Evolutionary conservation across 2,888 invertebrate species (phyloP), one percentile per base, ranked within the genome.

Genomic region (Stramonita haemastoma): DNA sequence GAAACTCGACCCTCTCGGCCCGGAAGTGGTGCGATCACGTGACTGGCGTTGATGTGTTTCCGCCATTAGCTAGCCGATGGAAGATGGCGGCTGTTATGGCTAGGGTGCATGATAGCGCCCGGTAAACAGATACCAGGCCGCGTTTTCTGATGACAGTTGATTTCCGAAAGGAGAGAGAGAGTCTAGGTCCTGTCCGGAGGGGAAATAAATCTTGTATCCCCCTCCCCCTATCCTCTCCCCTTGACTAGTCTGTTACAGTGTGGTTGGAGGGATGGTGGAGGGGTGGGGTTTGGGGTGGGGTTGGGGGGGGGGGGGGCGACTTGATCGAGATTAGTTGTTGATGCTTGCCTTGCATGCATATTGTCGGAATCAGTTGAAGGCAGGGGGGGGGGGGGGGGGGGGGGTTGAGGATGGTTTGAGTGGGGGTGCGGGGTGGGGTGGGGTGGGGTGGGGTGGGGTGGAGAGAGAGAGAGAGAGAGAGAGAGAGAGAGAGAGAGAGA

Each of bases 21-120:
- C 91, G 91, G 91, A 91, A 90, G 89, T 89, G 87, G 90, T 73
- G 87, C 87, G 85, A 86, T 90, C 91, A 91, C 90, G 90, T 91
- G 91, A 91, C 91, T 87, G 90, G 86, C 84, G 87, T 87, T 90
- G 89, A 90, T 90, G 90, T 86, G 89, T 87, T 91, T 91, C 87
- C 89, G 89, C 87, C 90, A 91, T 91, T 90, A 90, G 89, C 89
- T 46, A 29, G 85, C 32, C 66, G 84, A 89, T 32, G 36, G 89
- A 83, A 85, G 86, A 86, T 89, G 87, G 84, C 87, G 86, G 73
- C 86, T 66, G 89, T 91, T 89, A 89, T 87, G 36, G 91, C 85
- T 73, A 34, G 79, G 79, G 85, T 87, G 91, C 91, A 90, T 91
- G 89, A 89, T 85, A 81, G 79, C n/a, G 79, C 66, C 87, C 87